A percentile compares a stretch with the other conserved stretches of the same genome.
Conservation (phyloP, 2,113 vertebrate genomes). For the Rutilus rutilus region DNA sequence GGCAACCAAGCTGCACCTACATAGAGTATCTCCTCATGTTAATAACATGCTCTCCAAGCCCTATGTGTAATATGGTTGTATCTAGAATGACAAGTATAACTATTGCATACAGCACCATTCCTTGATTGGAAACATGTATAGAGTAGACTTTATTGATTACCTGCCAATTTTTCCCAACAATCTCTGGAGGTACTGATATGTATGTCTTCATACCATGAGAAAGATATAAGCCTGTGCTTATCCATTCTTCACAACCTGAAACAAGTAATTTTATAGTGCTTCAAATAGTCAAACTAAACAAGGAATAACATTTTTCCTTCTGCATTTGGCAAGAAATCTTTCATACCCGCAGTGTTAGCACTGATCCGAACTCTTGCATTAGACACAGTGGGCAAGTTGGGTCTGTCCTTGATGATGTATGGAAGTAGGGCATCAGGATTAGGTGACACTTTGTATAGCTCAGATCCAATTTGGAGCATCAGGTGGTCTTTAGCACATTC, state of each 20-base stretch:
- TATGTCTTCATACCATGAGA: slow-evolving; percentile 74
- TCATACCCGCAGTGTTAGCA: slow-evolving; percentile 68
- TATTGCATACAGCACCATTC: not conserved
- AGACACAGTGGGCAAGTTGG: slow-evolving; percentile 62
- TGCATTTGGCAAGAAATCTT: not conserved
- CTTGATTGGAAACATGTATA: not conserved
- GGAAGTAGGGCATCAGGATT: slow-evolving; percentile 74
- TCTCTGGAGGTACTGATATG: slow-evolving; percentile 66
- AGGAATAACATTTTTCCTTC: not conserved
- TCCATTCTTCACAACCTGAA: slow-evolving; percentile 71
- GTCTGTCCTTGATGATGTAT: slow-evolving; percentile 69
- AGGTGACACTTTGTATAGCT: slow-evolving; percentile 73
- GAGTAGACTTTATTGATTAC: slow-evolving; percentile 54
- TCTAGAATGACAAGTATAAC: slow-evolving; percentile 52
- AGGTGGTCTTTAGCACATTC: slow-evolving; percentile 77
- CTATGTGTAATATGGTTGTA: slow-evolving; percentile 72
- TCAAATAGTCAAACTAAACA: not conserved
- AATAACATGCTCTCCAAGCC: not conserved
- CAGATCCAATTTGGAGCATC: slow-evolving; percentile 75
- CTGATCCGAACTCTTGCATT: slow-evolving; percentile 64
- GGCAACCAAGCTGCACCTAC: slow-evolving; percentile 79
- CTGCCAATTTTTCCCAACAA: slow-evolving; percentile 70
- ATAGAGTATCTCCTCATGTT: not conserved
- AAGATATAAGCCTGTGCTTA: slow-evolving; percentile 81
- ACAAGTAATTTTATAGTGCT: slow-evolving; percentile 40